phyloP scores from a whole-genome alignment of 2,113 vertebrate genomes.

The Mohoua ochrocephala region DNA sequence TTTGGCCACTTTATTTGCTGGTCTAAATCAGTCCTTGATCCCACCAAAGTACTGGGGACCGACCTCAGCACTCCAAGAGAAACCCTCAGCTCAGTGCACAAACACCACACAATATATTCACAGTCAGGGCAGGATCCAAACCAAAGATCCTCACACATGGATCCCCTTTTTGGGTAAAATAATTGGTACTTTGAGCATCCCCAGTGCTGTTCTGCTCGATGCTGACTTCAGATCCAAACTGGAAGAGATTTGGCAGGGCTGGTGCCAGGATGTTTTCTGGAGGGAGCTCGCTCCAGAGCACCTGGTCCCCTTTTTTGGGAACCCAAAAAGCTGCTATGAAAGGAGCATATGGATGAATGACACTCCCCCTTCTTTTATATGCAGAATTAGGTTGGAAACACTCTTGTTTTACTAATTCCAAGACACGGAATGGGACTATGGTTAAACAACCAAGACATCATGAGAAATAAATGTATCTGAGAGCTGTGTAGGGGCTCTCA shows the following conservation, averaged over 20 bases:
- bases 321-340: not conserved
- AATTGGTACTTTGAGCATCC: not conserved
- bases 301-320: not conserved
- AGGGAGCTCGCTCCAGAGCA: not conserved
- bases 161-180: not conserved
- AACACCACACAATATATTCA: not conserved
- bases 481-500: constrained; percentile 39
- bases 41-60: not conserved
- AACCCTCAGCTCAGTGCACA: not conserved
- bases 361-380: not conserved
- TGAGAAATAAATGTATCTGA: not conserved
- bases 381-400: not conserved
- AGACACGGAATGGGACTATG: not conserved
- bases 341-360: not conserved
- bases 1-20: not conserved
- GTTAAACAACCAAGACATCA: not conserved
- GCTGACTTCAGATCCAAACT: not conserved
- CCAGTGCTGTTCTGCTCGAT: not conserved
- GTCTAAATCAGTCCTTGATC: not conserved
- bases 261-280: not conserved
- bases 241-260: not conserved
- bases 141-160: not conserved
- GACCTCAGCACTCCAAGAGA: not conserved
- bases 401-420: not conserved
- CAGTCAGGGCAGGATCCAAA: not conserved